These are phyloP conservation scores for Chesias legatella DNA, from an alignment of 2,888 invertebrate species.

Conservation along the genomic window DNA sequence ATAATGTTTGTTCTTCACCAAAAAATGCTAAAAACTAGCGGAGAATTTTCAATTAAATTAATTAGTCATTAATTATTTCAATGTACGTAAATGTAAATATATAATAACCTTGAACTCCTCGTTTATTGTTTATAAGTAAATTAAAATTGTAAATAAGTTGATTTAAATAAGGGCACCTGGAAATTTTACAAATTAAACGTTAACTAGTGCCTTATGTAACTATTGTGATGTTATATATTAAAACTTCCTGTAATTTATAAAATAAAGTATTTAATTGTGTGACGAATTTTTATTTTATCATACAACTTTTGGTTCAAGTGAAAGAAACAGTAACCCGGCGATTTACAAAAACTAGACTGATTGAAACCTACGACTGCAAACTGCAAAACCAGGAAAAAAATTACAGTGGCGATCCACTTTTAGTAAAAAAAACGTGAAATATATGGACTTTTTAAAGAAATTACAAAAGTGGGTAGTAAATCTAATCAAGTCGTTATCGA, in stretches of 20 bases:
- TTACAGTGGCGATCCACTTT: no score
- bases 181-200: constrained; percentile 45
- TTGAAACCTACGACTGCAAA: no score
- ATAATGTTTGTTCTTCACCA: no score
- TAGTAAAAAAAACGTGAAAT: no score
- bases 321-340: no score
- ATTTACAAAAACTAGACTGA: no score
- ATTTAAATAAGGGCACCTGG: constrained; percentile 44
- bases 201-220: constrained; percentile 66
- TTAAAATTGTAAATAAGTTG: constrained; percentile 14
- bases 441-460: neutral
- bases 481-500: constrained; percentile 43
- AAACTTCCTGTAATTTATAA: constrained; percentile 4
- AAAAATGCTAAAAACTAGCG: no score
- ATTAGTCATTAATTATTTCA: neutral
- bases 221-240: constrained; percentile 61
- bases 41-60: neutral
- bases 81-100: constrained; percentile 3
- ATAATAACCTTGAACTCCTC: constrained; percentile 1
- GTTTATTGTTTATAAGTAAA: neutral
- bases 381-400: no score
- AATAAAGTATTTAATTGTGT: neutral
- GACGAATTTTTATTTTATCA: no score
- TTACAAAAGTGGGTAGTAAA: constrained; percentile 17
- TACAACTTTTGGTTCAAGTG: no score